These are phyloP conservation scores for Aleiodes leptofemur DNA, from an alignment of 2,888 invertebrate genomes.

Conservation along the genomic window DNA sequence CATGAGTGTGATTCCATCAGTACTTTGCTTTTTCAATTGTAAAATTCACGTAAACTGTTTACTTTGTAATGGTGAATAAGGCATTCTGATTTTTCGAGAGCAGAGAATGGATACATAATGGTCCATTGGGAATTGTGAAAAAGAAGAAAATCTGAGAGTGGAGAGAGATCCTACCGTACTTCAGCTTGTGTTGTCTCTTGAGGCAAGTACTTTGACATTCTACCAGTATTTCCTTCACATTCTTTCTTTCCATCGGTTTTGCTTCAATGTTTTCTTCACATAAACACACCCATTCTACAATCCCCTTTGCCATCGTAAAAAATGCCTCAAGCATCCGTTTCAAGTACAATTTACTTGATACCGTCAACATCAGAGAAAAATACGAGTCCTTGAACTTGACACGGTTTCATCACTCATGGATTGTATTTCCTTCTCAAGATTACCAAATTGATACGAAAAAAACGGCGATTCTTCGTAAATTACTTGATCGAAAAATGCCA, in stretches of 20 bases:
- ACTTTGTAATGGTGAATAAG: constrained; percentile 28
- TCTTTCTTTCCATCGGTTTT: not conserved
- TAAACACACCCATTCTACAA: constrained; percentile 5
- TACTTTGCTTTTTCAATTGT: not conserved
- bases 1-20: too few relatives aligned
- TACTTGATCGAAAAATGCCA: too few relatives aligned
- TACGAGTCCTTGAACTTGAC: constrained; percentile 4
- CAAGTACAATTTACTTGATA: constrained; percentile 9
- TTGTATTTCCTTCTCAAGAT: not conserved
- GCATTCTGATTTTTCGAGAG: constrained; percentile 1
- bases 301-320: constrained; percentile 1
- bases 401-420: not conserved
- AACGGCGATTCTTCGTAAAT: not conserved
- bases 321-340: not conserved
- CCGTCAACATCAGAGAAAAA: not conserved
- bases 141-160: constrained; percentile 11
- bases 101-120: constrained; percentile 1
- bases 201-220: constrained; percentile 25
- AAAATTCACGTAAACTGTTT: constrained; percentile 19
- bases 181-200: not conserved
- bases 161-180: constrained; percentile 11
- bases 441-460: not conserved
- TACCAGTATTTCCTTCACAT: constrained; percentile 13
- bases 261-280: not conserved
- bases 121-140: constrained; percentile 16